These are phyloP conservation scores for Lasioglossum calceatum DNA, from an alignment of 2,888 invertebrate genomes.

Conservation along the genomic window DNA sequence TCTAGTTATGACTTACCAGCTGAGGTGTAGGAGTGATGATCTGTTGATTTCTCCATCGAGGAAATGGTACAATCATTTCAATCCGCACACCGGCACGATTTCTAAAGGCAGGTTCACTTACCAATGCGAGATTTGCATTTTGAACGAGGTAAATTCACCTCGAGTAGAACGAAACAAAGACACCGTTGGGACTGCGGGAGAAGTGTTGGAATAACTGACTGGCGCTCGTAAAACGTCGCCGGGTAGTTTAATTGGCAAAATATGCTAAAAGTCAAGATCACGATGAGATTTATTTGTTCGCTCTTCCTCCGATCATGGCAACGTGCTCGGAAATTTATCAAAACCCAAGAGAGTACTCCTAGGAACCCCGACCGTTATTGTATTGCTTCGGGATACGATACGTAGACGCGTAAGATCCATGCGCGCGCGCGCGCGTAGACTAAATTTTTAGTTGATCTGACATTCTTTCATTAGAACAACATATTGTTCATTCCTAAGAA, in stretches of 20 bases:
- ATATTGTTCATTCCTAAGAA: no score
- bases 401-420: background rate
- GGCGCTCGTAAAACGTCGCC: conserved; percentile 71
- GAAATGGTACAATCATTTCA: background rate
- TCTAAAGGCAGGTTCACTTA: conserved; percentile 36
- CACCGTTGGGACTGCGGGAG: conserved; percentile 65
- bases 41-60: background rate
- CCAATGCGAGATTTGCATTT: conserved; percentile 68
- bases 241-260: conserved; percentile 76
- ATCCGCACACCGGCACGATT: background rate
- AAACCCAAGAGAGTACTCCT: conserved; percentile 58
- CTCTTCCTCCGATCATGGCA: conserved; percentile 59
- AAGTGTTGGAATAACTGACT: conserved; percentile 67
- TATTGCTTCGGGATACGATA: conserved; percentile 10
- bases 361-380: conserved; percentile 24
- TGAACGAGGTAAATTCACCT: conserved; percentile 68
- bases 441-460: background rate
- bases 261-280: conserved; percentile 77
- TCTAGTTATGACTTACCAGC: background rate
- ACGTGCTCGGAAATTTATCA: conserved; percentile 67
- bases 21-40: background rate
- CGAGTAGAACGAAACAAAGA: conserved; percentile 70
- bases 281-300: conserved; percentile 74
- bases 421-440: background rate
- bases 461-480: background rate